phyloP scores from a whole-genome alignment of 35 echinoderm and acorn worm species.

The Ptychodera flava region DNA sequence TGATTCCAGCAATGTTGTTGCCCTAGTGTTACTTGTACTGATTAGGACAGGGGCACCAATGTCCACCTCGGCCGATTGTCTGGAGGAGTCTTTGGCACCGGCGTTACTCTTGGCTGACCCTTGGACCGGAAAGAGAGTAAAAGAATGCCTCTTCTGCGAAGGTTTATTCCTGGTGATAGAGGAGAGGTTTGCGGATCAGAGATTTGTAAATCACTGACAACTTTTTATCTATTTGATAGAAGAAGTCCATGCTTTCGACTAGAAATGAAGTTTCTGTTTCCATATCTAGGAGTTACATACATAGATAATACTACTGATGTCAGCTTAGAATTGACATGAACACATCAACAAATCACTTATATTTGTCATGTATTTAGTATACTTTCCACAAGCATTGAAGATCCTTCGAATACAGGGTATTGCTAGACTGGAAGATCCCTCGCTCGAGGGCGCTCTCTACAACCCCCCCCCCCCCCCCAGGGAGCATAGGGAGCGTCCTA shows the following conservation, averaged over 20 bases:
- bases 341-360: no score
- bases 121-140: slow-evolving; percentile 65
- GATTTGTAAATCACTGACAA: no score
- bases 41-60: slow-evolving; percentile 84
- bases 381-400: no score
- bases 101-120: slow-evolving; percentile 29
- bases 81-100: neutral
- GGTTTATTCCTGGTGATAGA: slow-evolving; percentile 66
- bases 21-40: slow-evolving; percentile 80
- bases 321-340: no score
- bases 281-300: neutral
- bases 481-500: no score
- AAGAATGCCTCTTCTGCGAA: slow-evolving; percentile 73
- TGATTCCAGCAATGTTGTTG: slow-evolving; percentile 67
- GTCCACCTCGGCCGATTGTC: slow-evolving; percentile 34
- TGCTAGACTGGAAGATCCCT: no score
- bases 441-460: no score
- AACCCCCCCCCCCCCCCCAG: no score
- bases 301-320: neutral
- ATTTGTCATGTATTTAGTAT: no score
- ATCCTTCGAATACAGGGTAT: no score
- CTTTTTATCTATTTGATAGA: no score
- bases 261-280: neutral
- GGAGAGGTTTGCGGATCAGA: neutral
- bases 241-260: neutral